These are phyloP conservation scores for Pteropus rufus DNA, from an alignment of 2,797 vertebrate genomes.

Conservation along the genomic window DNA sequence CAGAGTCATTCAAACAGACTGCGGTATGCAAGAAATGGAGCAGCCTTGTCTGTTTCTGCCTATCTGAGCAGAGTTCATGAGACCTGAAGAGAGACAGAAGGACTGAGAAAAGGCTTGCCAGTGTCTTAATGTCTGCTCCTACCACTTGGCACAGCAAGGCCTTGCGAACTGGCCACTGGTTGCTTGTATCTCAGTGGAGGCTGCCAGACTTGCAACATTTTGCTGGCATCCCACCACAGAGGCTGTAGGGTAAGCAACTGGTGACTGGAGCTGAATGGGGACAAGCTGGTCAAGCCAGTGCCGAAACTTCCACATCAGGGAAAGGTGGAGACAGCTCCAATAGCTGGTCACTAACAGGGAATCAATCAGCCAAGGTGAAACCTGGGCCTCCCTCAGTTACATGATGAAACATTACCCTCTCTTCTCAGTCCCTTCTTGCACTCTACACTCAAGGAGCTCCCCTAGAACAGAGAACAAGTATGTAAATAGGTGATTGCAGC, in stretches of 20 bases:
- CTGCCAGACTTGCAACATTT: neutral
- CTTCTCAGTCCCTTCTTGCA: too few species aligned
- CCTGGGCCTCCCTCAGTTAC: neutral
- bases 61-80: neutral
- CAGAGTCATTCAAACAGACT: neutral
- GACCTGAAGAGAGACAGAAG: neutral
- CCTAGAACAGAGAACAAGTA: neutral
- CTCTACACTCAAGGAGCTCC: neutral
- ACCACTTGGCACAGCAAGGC: neutral
- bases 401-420: neutral
- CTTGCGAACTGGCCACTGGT: neutral
- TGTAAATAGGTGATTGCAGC: too few species aligned
- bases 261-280: neutral
- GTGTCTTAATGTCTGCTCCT: neutral
- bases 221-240: neutral
- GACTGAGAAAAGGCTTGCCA: neutral
- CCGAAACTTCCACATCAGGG: neutral
- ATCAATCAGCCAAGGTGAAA: neutral
- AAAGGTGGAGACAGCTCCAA: neutral
- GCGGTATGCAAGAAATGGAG: neutral
- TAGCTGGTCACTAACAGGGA: neutral
- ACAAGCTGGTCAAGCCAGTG: neutral
- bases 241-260: neutral
- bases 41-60: neutral
- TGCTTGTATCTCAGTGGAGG: neutral